phyloP scores from a whole-genome alignment of 2,888 invertebrate species.

The Morpho deidamia region DNA sequence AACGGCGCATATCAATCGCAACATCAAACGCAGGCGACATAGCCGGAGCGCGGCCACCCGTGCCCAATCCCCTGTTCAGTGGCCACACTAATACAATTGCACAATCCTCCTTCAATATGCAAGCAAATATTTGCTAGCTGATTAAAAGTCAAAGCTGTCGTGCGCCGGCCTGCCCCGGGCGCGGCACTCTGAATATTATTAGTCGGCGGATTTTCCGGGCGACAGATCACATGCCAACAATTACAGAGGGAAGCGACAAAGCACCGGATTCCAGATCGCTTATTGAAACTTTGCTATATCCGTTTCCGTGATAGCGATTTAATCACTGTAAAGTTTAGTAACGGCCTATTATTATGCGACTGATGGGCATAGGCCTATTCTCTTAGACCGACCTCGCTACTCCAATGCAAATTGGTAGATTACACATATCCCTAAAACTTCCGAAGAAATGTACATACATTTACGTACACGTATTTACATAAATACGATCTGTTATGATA shows the following conservation, averaged over 20 bases:
- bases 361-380: too few relatives aligned
- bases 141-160: slow-evolving; percentile 73
- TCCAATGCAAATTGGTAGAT: too few relatives aligned
- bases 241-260: slow-evolving; percentile 12
- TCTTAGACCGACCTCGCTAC: too few relatives aligned
- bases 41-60: slow-evolving; percentile 42
- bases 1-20: slow-evolving; percentile 1
- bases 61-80: slow-evolving; percentile 42
- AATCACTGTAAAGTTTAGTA: too few relatives aligned
- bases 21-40: slow-evolving; percentile 42
- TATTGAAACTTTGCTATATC: background rate
- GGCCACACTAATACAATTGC: slow-evolving; percentile 68
- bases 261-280: background rate
- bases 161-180: slow-evolving; percentile 49
- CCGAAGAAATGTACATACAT: too few relatives aligned
- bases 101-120: slow-evolving; percentile 71
- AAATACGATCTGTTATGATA: too few relatives aligned
- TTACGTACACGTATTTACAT: too few relatives aligned
- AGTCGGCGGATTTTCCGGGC: slow-evolving; percentile 58
- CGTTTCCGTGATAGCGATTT: too few relatives aligned
- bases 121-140: slow-evolving; percentile 69
- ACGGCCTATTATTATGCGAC: too few relatives aligned
- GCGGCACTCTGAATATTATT: slow-evolving; percentile 70
- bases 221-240: slow-evolving; percentile 56
- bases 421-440: too few relatives aligned